Conservation (phyloP, 2,797 vertebrate genomes). For the Characodon lateralis region DNA sequence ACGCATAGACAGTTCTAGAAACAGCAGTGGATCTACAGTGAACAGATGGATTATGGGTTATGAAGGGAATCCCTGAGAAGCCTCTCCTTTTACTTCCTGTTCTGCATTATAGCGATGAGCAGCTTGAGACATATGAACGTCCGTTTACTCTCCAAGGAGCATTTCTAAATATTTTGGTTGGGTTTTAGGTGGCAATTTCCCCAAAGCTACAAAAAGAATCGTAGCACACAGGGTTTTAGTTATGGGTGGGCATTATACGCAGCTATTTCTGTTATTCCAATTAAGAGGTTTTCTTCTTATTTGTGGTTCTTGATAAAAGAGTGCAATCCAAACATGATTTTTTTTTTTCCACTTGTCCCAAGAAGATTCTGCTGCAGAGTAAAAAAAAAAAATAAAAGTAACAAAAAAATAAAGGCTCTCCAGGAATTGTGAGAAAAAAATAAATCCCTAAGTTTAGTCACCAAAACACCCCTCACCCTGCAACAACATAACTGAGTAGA, state of each 20-base stretch:
- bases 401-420: not conserved
- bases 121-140: not conserved
- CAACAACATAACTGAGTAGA: slow-evolving; percentile 69
- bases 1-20: slow-evolving; percentile 52
- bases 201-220: not conserved
- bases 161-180: not conserved
- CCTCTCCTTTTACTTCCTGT: slow-evolving; percentile 68
- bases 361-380: slow-evolving; percentile 6
- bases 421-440: not conserved
- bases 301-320: not conserved
- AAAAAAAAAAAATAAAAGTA: not conserved
- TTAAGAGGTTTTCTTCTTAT: not conserved
- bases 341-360: accelerated
- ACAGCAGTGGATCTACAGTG: slow-evolving; percentile 58
- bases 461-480: slow-evolving; percentile 54
- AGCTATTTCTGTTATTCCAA: not conserved
- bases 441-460: slow-evolving; percentile 1
- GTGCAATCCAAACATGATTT: not conserved
- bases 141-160: not conserved
- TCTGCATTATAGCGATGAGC: slow-evolving; percentile 3
- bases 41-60: slow-evolving; percentile 79
- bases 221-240: not conserved
- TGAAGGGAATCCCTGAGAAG: slow-evolving; percentile 80
- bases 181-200: not conserved
- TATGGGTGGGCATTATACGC: not conserved